Evolutionary conservation across 2,888 invertebrate species (phyloP), one percentile per base, ranked within the genome.

Genomic region (Agonopterix subpropinquella): DNA sequence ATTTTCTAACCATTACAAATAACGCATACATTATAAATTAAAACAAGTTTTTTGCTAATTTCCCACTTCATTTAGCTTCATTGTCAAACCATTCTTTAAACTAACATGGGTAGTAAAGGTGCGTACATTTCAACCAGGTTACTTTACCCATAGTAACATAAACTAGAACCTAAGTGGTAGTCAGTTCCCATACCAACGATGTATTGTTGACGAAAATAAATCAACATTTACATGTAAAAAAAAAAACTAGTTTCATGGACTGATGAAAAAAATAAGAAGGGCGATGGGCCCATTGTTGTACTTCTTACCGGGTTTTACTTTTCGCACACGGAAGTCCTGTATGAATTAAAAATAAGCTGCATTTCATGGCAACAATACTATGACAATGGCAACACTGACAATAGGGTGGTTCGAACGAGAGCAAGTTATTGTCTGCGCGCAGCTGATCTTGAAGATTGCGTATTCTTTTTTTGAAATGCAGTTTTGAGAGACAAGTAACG

Each of bases 161-260:
- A 61, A 67, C 67, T 63, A 54, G 47, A 51, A 48, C 41, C 61
- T 69, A 63, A 70, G 69, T 67, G 60, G 61, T 61, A 57, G 51
- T 48, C 55, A 61, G 72, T 86, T 85, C 86, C 85, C 83, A 84
- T 81, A 79, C 74, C 70, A 54, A 67, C 65, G 66, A 69, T 58
- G 71, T 62, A 82, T 84, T 85, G 86, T 85, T 86, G 84, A 81
- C 82, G 71, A 75, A 80, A 84, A 84, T 85, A 83, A 84, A 84
- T 85, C 84, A 84, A 78, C 76, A 83, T 82, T 81, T 80, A 84
- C 82, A 81, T 80, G 78, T 62, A 70, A 28, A 77, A 77, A 79
- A n/a, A 79, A 77, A 73, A 81, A 83, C 85, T 69, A 77, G 85
- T 85, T 82, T 71, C 61, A 68, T 64, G 70, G 70, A 70, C 70